phyloP scores from a whole-genome alignment of 2,797 vertebrate species.

The Periophthalmus magnuspinnatus region DNA sequence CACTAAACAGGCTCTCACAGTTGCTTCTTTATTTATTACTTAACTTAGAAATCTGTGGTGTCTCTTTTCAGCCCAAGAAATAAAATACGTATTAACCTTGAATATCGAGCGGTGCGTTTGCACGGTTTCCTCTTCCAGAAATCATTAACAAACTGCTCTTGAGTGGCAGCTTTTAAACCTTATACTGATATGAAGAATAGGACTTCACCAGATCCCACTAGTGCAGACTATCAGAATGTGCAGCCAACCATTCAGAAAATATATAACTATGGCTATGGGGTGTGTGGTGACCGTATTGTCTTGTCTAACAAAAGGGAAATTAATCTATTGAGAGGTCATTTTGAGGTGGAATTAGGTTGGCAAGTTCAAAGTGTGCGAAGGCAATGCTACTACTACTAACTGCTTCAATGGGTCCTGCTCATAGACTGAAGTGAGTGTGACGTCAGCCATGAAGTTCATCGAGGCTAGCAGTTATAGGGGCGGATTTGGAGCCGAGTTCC shows the following conservation, averaged over 20 bases:
- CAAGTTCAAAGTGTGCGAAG: slow-evolving; percentile 18
- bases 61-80: slow-evolving; percentile 32
- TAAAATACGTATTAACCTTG: slow-evolving; percentile 65
- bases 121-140: slow-evolving; percentile 56
- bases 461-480: too few relatives aligned
- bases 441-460: too few relatives aligned
- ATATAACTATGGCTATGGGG: slow-evolving; percentile 41
- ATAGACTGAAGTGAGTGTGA: too few relatives aligned
- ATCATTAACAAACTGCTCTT: slow-evolving; percentile 68
- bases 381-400: not conserved
- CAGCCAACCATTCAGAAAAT: slow-evolving; percentile 58
- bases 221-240: slow-evolving; percentile 76
- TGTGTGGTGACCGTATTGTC: slow-evolving; percentile 47
- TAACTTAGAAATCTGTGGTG: slow-evolving; percentile 29
- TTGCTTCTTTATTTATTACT: not conserved
- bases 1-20: not conserved
- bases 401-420: not conserved
- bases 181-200: slow-evolving; percentile 51
- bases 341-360: slow-evolving; percentile 29
- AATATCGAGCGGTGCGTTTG: slow-evolving; percentile 53
- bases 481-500: too few relatives aligned
- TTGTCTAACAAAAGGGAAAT: slow-evolving; percentile 49
- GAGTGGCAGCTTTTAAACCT: slow-evolving; percentile 59
- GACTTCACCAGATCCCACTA: slow-evolving; percentile 69
- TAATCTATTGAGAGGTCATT: slow-evolving; percentile 48